Conservation (phyloP, 2,113 vertebrate genomes). For the Lanius collurio region DNA sequence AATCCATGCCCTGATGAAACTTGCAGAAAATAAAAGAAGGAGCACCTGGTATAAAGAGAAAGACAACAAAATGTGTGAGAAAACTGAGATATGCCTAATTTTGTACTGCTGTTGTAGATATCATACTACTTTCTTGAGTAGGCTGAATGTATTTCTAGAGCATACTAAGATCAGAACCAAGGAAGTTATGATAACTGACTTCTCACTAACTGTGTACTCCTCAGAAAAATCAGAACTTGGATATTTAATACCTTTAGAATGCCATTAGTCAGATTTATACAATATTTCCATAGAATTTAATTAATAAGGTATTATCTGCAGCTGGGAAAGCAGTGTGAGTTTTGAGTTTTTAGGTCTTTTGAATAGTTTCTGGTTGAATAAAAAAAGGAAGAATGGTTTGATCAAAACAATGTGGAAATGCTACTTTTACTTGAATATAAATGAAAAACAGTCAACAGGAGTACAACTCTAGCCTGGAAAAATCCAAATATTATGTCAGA, state of each 20-base stretch:
- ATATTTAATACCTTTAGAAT: not conserved
- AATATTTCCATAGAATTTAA: not conserved
- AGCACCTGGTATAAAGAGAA: not conserved
- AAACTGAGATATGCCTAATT: not conserved
- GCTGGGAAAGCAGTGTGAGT: not conserved
- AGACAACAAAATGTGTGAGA: not conserved
- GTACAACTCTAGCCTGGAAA: not conserved
- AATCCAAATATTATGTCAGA: not conserved
- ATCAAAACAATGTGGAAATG: not conserved
- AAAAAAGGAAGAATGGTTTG: not conserved
- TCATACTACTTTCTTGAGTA: not conserved
- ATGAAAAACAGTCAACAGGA: not conserved
- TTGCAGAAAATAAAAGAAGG: not conserved
- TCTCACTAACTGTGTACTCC: not conserved
- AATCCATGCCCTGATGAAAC: not conserved
- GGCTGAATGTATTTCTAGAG: not conserved
- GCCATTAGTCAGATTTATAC: not conserved
- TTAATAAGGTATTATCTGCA: not conserved
- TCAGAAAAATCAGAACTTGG: not conserved
- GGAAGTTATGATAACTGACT: not conserved
- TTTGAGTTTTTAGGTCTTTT: not conserved
- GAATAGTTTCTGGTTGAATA: not conserved
- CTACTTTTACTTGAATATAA: not conserved
- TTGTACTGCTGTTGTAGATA: not conserved
- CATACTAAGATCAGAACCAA: not conserved